Base-by-base conservation (phyloP, 92 coral and sea anemone species). In the Epizoanthus stellaris region DNA sequence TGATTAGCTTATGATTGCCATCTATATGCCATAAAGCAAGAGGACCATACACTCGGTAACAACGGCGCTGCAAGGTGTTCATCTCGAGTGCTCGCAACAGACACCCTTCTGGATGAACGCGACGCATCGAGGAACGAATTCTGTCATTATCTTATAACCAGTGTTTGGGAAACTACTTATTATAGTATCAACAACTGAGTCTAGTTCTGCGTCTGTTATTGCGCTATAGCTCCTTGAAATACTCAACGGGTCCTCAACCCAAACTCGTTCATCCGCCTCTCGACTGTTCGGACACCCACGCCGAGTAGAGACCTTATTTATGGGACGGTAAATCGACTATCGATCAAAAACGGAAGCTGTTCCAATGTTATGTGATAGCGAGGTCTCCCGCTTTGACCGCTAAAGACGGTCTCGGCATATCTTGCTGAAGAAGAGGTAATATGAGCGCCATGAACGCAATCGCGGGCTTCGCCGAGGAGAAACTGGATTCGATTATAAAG, bases 71-170 rank as follows among this genome's bases (percentile, higher is more conserved):
- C 40, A 86, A 67, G 14, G 77, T 87, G 38, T 68, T 75, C 80
- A 89, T 53, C 74, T 90, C 90, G 16, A 90, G 86, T 49, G 93
- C 87, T 20, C 88, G 69, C 38, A 90, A 67, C 16, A 90, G 85
- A 61, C 75, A 70, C 36, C 90, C 90, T 21, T 74, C 87, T 30
- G 88, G 90, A 54, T 60, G 74, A 17, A 85, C 92, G 81, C 87
- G 70, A 62, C 83, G 57, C 87, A 89, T 89, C 4, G 87, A 85
- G 66, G 80, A 71, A 15, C 87, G 81, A 82, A 89, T 89, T 58
- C 91, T 21, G 91, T 72, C 84, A 88, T 82, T 73, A 85, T 36
- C 34, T 42, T 80, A 74, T 82, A 89, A 7, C 89, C 92, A 54
- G 84, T 83, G 67, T 80, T 80, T 36, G 92, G 92, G 76, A 85